phyloP scores from a whole-genome alignment of 2,888 invertebrate species.

The Tetropium fuscum region DNA sequence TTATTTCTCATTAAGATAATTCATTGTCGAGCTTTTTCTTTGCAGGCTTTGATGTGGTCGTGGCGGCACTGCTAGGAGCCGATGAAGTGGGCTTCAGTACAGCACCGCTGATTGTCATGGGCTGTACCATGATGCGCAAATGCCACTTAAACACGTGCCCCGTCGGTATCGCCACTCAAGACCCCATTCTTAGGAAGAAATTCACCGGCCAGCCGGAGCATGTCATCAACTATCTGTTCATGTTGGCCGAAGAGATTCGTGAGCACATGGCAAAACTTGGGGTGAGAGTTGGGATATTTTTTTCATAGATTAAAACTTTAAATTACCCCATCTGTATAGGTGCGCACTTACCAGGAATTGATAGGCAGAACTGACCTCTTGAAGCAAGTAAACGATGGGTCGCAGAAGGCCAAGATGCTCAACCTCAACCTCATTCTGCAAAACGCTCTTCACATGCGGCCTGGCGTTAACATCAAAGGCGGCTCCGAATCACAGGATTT shows the following conservation, averaged over 20 bases:
- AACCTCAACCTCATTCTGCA: slow-evolving; percentile 89
- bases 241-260: slow-evolving; percentile 97
- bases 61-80: slow-evolving; percentile 95
- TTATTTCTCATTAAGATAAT: neutral
- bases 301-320: slow-evolving; percentile 57
- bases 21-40: slow-evolving; percentile 19
- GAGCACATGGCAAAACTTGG: slow-evolving; percentile 93
- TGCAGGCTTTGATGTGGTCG: slow-evolving; percentile 91
- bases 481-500: slow-evolving; percentile 88
- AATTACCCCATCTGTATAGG: slow-evolving; percentile 50
- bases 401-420: slow-evolving; percentile 84
- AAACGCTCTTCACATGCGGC: slow-evolving; percentile 90
- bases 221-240: slow-evolving; percentile 96
- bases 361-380: slow-evolving; percentile 93
- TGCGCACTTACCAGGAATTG: slow-evolving; percentile 73
- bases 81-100: slow-evolving; percentile 99
- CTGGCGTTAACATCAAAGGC: slow-evolving; percentile 90
- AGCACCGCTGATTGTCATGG: slow-evolving; percentile 96
- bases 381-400: slow-evolving; percentile 77
- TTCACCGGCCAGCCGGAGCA: slow-evolving; percentile 98
- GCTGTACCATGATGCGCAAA: slow-evolving; percentile 99
- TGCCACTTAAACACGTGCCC: slow-evolving; percentile 99
- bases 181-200: slow-evolving; percentile 93
- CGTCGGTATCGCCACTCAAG: slow-evolving; percentile 99
- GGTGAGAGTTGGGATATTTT: slow-evolving; percentile 69